Evolutionary conservation across 1,140 invertebrate species (phyloP).

Genomic region (Centruroides vittatus): DNA sequence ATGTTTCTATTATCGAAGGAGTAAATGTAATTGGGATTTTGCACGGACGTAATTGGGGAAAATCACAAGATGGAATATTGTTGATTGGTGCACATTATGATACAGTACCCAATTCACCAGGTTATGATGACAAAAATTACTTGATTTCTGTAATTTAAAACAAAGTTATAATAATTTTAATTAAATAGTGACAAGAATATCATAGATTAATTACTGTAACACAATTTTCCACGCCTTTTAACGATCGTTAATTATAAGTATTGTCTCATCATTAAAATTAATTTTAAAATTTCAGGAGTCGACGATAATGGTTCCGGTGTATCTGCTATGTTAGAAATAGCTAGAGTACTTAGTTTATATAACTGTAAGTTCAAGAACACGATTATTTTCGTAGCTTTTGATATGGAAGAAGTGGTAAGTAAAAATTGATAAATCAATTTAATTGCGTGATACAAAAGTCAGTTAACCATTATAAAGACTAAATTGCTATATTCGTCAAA

Average conservation of each 20-base stretch:
- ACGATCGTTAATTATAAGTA: no score
- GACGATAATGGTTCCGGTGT: constrained; percentile 35
- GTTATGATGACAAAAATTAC: no score
- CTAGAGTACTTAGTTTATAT: constrained; percentile 24
- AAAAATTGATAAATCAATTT: no score
- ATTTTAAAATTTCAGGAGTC: constrained; percentile 17
- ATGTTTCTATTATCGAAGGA: constrained; percentile 16
- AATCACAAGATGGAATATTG: constrained; percentile 25
- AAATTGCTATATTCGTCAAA: no score
- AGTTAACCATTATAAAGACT: no score
- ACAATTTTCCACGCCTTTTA: no score
- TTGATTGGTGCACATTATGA: constrained; percentile 34
- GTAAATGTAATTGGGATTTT: constrained; percentile 30
- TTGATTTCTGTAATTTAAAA: no score
- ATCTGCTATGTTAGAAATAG: constrained; percentile 30
- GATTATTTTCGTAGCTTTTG: constrained; percentile 34
- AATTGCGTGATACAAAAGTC: no score
- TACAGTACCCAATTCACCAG: constrained; percentile 17
- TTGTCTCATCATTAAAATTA: no score
- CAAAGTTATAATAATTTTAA: no score
- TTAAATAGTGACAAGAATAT: no score
- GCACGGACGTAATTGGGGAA: constrained; percentile 24
- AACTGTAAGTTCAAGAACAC: constrained; percentile 25
- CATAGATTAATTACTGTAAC: no score
- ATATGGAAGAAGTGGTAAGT: constrained; percentile 29